Conservation (phyloP, 2,888 invertebrate species). For the Scrobipalpa atriplicella region DNA sequence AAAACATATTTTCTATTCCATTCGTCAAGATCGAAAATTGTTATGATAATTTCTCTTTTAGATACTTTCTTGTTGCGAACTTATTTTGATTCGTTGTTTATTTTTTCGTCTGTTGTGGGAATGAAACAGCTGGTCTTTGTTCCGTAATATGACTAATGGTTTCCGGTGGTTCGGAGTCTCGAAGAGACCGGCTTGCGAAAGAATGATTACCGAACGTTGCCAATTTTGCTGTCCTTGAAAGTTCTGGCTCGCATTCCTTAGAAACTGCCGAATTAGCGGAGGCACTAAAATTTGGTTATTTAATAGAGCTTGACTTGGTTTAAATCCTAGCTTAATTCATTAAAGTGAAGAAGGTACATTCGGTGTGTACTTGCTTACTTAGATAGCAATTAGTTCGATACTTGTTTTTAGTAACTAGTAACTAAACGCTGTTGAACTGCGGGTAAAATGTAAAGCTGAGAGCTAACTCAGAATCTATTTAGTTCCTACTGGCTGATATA, state of each 20-base stretch:
- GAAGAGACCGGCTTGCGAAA: background rate
- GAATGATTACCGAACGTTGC: slow-evolving; percentile 14
- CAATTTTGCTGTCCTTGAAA: slow-evolving; percentile 20
- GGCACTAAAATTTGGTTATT: too few relatives aligned
- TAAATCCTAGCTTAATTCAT: too few relatives aligned
- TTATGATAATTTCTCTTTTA: slow-evolving; percentile 21
- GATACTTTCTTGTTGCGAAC: slow-evolving; percentile 22
- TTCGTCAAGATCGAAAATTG: slow-evolving; percentile 27
- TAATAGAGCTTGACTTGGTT: too few relatives aligned
- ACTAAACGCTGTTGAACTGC: too few relatives aligned
- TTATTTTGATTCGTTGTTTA: slow-evolving; percentile 1
- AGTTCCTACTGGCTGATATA: too few relatives aligned
- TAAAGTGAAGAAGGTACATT: too few relatives aligned
- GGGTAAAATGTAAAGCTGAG: too few relatives aligned
- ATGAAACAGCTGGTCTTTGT: slow-evolving; percentile 7
- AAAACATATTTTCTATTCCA: slow-evolving; percentile 11
- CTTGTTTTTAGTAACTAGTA: too few relatives aligned
- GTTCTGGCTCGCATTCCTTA: background rate
- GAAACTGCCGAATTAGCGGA: background rate
- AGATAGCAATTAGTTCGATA: too few relatives aligned
- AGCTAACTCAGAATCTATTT: too few relatives aligned
- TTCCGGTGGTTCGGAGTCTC: slow-evolving; percentile 10
- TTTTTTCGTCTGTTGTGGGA: slow-evolving; percentile 9
- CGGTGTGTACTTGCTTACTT: too few relatives aligned
- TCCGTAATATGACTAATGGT: slow-evolving; percentile 5